These are phyloP conservation scores for Malacoctenus gilli DNA, from an alignment of 2,797 vertebrate genomes.

Conservation along the genomic window DNA sequence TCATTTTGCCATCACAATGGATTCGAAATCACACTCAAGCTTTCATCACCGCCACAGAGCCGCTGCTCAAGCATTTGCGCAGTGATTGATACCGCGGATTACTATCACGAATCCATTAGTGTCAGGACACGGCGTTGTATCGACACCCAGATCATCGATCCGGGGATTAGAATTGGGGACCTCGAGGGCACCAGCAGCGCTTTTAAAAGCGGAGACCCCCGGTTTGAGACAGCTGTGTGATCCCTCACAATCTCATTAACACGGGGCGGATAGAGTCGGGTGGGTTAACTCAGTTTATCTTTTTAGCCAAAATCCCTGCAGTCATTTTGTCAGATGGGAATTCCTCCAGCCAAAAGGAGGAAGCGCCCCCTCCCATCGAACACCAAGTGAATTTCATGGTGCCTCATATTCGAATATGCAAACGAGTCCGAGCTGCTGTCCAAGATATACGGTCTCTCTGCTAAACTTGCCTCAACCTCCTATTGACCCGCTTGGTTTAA, in stretches of 20 bases:
- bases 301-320: conserved; percentile 23
- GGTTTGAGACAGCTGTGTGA: conserved; percentile 39
- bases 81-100: conserved; percentile 42
- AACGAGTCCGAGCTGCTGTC: conserved; percentile 3
- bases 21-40: no score
- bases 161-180: conserved; percentile 43
- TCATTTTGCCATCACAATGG: no score
- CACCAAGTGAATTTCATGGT: conserved; percentile 6
- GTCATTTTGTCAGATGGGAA: conserved; percentile 15
- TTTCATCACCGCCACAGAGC: not conserved
- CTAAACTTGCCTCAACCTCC: no score
- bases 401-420: not conserved
- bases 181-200: conserved; percentile 11
- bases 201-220: conserved; percentile 21
- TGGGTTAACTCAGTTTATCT: conserved; percentile 43
- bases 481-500: no score
- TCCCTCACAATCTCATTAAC: conserved; percentile 47
- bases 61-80: not conserved
- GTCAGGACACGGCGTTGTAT: conserved; percentile 35
- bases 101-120: conserved; percentile 47
- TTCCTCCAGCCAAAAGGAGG: not conserved
- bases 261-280: conserved; percentile 21
- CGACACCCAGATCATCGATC: conserved; percentile 61
- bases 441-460: no score
- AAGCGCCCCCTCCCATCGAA: not conserved